phyloP scores from a whole-genome alignment of 2,888 invertebrate genomes.

The Antheraea assamensis region DNA sequence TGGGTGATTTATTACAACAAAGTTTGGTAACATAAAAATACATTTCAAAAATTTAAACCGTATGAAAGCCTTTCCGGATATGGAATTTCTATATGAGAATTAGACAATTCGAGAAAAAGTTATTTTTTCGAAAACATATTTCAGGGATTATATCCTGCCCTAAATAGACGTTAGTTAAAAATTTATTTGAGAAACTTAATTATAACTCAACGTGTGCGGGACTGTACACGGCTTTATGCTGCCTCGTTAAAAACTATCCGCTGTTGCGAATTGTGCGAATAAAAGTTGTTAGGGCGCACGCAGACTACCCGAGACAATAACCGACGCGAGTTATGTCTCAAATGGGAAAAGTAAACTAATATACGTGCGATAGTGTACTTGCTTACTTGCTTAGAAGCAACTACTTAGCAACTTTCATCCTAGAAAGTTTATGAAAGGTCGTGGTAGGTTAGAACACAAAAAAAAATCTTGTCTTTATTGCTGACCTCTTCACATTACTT shows the following conservation, averaged over 20 bases:
- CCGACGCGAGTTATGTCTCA: no score
- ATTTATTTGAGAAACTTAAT: not conserved
- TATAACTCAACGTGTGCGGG: not conserved
- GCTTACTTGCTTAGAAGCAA: not conserved
- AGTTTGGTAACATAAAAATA: no score
- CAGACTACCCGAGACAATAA: not conserved
- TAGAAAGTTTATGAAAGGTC: not conserved
- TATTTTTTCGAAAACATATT: no score
- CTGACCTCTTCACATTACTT: no score
- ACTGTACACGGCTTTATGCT: conserved; percentile 4
- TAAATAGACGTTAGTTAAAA: not conserved
- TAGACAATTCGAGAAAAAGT: no score
- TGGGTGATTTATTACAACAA: no score
- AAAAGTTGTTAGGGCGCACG: not conserved
- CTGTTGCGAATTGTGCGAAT: not conserved
- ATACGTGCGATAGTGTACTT: not conserved
- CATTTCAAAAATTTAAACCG: no score
- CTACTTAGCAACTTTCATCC: not conserved
- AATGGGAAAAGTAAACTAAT: not conserved
- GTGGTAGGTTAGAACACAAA: no score
- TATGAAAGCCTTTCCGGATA: no score
- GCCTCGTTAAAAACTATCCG: conserved; percentile 9
- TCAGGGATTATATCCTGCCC: no score
- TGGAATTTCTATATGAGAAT: no score
- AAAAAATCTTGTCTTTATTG: no score